Evolutionary conservation across 2,888 invertebrate genomes (phyloP).

Genomic region (Corythucha ciliata): DNA sequence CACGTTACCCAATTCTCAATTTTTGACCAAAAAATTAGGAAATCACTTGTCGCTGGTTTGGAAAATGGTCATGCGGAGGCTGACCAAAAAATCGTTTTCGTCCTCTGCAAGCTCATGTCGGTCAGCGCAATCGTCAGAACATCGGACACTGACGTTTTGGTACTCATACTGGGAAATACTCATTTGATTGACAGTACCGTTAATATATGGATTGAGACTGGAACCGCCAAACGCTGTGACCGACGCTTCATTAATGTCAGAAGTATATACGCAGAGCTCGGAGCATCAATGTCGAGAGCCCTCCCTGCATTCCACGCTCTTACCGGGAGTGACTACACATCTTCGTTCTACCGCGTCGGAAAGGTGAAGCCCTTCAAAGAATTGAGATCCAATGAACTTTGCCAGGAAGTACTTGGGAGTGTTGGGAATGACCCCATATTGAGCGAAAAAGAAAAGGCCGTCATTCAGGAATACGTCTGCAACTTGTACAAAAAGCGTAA

Average conservation of each 20-base stretch:
- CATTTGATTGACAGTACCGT: slow-evolving; percentile 8
- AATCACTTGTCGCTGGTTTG: slow-evolving; percentile 5
- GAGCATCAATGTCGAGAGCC: slow-evolving; percentile 7
- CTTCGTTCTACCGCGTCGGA: slow-evolving; percentile 13
- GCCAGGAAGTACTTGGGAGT: background rate
- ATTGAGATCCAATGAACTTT: background rate
- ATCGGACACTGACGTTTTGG: slow-evolving; percentile 19
- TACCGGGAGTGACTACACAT: slow-evolving; percentile 20
- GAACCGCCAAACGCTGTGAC: background rate
- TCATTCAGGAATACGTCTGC: no score
- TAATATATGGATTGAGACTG: slow-evolving; percentile 8
- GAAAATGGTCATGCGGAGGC: slow-evolving; percentile 34
- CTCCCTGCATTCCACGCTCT: slow-evolving; percentile 14
- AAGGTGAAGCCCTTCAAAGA: slow-evolving; percentile 15
- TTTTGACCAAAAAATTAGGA: background rate
- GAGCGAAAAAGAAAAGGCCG: no score
- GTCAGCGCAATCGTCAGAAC: slow-evolving; percentile 14
- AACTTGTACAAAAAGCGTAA: no score
- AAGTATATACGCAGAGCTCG: slow-evolving; percentile 1
- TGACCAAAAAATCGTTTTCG: slow-evolving; percentile 33
- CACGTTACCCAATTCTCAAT: background rate
- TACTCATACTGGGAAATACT: slow-evolving; percentile 16
- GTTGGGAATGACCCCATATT: no score
- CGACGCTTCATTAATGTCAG: slow-evolving; percentile 10
- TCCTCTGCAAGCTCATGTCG: slow-evolving; percentile 29